Base-by-base conservation (phyloP, 2,888 invertebrate species). In the Himalopsyche japonica region DNA sequence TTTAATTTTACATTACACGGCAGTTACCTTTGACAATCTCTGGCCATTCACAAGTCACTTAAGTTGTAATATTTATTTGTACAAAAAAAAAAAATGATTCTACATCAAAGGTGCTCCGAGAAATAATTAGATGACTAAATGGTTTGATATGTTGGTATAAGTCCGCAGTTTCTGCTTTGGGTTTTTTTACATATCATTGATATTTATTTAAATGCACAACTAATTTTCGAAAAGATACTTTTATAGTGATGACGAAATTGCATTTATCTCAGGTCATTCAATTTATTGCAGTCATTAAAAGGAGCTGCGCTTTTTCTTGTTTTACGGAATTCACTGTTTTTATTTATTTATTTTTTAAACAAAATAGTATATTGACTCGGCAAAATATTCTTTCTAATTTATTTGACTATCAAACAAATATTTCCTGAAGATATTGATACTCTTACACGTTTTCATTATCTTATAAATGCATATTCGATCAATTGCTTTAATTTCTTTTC, bases 81-180 rank as follows among this genome's bases (percentile, higher is more conserved):
- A 70, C 30, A 70, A 70, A 70, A 57, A 70, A 70, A 70, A 70
- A 57, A 70, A 70, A 70, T 30, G 15, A 70, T 27, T 30, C 43
- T 43, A 15, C 70, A 70, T 70, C 70, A 70, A 70, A 70, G 70
- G 70, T 70, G 70, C 70, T 70, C 70, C 70, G 70, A 70, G 70
- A 70, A 70, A 70, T 70, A 70, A 70, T 70, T 70, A 70, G 70
- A 70, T 70, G 70, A 70, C 70, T 70, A 70, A 70, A 70, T 70
- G 70, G 70, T 70, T 70, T 70, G 70, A 70, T 70, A 70, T 70
- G 27, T 70, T 27, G 12, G 70, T 70, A 30, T 57, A 57, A 15
- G 27, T 30, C 43, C 70, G 27, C 12, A 70, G 43, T 43, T 43
- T 43, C 43, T 43, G 30, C 27, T 12, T 12, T 20, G 27, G 70